Conservation (phyloP, 2,888 invertebrate genomes). For the Agonopterix arenella region DNA sequence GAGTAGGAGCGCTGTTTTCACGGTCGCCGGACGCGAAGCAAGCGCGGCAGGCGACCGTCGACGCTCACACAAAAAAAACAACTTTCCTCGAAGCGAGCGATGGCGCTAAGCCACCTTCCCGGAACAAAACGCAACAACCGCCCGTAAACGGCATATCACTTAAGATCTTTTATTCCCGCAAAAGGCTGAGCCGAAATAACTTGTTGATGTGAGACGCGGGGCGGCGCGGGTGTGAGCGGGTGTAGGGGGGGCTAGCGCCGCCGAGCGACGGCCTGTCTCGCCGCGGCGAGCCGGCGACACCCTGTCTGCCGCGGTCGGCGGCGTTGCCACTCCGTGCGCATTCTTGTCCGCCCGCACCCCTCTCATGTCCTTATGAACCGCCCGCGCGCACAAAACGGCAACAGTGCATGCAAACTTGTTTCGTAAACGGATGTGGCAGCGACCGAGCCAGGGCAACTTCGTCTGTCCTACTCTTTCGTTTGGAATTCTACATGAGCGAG, state of each 20-base stretch:
- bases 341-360: slow-evolving; percentile 72
- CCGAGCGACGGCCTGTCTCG: slow-evolving; percentile 86
- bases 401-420: slow-evolving; percentile 81
- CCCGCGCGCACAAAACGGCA: slow-evolving; percentile 70
- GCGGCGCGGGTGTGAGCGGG: slow-evolving; percentile 48
- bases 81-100: slow-evolving; percentile 73
- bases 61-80: slow-evolving; percentile 64
- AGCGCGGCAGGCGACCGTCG: slow-evolving; percentile 57
- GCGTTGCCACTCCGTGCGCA: slow-evolving; percentile 79
- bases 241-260: slow-evolving; percentile 66
- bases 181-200: slow-evolving; percentile 67
- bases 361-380: slow-evolving; percentile 51
- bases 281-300: slow-evolving; percentile 92
- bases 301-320: slow-evolving; percentile 92
- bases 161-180: slow-evolving; percentile 50
- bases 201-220: slow-evolving; percentile 72
- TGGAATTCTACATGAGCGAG: slow-evolving; percentile 25
- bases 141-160: slow-evolving; percentile 31
- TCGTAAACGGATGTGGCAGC: slow-evolving; percentile 84
- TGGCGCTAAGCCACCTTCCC: slow-evolving; percentile 60
- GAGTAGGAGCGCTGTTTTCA: slow-evolving; percentile 56
- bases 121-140: slow-evolving; percentile 45
- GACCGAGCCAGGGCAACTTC: slow-evolving; percentile 62
- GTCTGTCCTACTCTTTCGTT: slow-evolving; percentile 40
- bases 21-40: slow-evolving; percentile 60